Percentiles rank a stretch among this genome's conserved stretches.
phyloP scores from a whole-genome alignment of 2,113 vertebrate genomes.

The Hippotragus niger region DNA sequence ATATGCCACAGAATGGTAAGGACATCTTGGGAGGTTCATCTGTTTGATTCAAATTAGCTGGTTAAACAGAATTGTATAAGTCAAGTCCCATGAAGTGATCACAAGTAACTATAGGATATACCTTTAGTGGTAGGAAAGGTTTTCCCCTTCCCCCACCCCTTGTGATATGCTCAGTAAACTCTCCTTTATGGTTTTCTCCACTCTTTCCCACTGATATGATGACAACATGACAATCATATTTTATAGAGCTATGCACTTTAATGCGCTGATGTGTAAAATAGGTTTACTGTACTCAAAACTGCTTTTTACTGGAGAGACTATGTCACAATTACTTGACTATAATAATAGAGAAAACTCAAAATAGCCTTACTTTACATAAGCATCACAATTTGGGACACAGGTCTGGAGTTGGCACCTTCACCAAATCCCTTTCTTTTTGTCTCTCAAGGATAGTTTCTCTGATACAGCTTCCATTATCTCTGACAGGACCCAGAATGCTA shows the following conservation, averaged over 20 bases:
- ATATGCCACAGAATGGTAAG: neutral
- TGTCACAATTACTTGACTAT: conserved; percentile 56
- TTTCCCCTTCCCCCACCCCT: neutral
- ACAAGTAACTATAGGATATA: neutral
- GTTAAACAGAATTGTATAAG: neutral
- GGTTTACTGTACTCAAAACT: conserved; percentile 64
- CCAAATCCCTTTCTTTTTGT: conserved; percentile 25
- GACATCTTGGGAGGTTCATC: neutral
- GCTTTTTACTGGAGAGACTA: conserved; percentile 22
- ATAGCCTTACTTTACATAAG: conserved; percentile 19
- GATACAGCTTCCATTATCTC: neutral
- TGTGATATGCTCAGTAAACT: conserved; percentile 63
- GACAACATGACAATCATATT: conserved; percentile 62
- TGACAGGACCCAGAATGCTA: neutral
- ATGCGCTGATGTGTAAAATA: conserved; percentile 61
- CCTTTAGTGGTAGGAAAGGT: neutral
- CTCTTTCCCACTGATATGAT: conserved; percentile 13
- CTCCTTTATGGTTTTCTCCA: conserved; percentile 42
- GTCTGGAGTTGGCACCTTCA: neutral
- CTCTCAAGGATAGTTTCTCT: neutral
- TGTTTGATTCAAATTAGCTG: neutral
- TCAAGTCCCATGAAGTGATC: neutral
- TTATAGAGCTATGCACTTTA: conserved; percentile 55
- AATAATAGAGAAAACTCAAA: conserved; percentile 47
- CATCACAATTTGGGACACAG: neutral